phyloP scores from a whole-genome alignment of 2,113 vertebrate genomes.

The Gnathonemus echidnorhynchus region DNA sequence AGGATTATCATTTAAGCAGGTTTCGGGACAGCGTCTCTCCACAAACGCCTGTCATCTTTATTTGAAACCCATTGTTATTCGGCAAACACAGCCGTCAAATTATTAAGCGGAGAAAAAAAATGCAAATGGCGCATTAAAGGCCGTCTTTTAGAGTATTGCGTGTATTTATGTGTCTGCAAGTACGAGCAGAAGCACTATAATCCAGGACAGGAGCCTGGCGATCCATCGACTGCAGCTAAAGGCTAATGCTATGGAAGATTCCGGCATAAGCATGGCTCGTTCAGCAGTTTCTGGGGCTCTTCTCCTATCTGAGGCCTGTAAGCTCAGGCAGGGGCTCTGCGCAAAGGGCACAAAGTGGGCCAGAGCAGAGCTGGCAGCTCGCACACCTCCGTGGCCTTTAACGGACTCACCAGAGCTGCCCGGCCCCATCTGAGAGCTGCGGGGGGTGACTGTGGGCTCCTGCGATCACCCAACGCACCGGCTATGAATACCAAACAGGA shows the following conservation, averaged over 20 bases:
- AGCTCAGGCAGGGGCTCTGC: neutral
- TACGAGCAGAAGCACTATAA: neutral
- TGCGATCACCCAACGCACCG: neutral
- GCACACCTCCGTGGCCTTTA: neutral
- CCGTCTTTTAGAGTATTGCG: neutral
- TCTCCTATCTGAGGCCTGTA: neutral
- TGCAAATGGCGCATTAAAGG: neutral
- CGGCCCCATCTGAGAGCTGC: neutral
- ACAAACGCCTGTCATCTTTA: neutral
- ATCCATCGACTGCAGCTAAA: neutral
- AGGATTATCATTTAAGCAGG: conserved; percentile 1
- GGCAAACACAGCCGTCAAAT: neutral
- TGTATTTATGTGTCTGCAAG: neutral
- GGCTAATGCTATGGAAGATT: neutral
- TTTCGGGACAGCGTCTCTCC: neutral
- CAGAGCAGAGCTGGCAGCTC: neutral
- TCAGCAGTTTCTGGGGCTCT: neutral
- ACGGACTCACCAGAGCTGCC: neutral
- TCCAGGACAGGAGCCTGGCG: neutral
- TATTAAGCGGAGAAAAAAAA: neutral
- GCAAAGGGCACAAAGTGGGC: no score
- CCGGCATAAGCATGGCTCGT: neutral
- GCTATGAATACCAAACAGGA: neutral
- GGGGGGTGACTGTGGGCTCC: neutral
- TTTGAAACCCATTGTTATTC: conserved; percentile 1